Base-by-base conservation (phyloP, 1,140 invertebrate species). In the Hermetia illucens region DNA sequence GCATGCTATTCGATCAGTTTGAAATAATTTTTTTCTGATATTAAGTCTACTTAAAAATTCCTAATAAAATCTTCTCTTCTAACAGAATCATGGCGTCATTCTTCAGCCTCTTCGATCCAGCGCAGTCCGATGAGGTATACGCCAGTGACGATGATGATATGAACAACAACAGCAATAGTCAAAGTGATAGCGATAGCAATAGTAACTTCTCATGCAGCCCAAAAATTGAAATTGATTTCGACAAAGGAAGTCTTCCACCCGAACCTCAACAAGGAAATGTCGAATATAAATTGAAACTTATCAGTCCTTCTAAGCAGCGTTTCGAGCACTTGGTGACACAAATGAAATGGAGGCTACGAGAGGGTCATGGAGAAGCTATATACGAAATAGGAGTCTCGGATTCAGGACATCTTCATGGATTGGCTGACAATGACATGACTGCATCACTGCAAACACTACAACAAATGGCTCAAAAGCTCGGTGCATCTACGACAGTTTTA, bases 321-420 rank as follows among this genome's bases (percentile, higher is more conserved):
- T 89, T 92, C 55, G 82, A 91, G 61, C 84, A 89, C 61, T 62
- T 92, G 20, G 85, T 91, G 1, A 90, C 87, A 0, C 87, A 92
- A 75, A 75, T 91, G 70, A 89, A 90, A 66, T 91, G 87, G 87
- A 68, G 86, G 10, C 65, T 90, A 6, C 69, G 81, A 1, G 86
- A 89, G 51, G 87, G 87, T 10, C 79, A 85, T 38, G 93, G 93
- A 5, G 87, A 92, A 61, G 91, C 91, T 1, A 88, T 97, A 45
- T 98, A 98, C 66, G 88, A 94, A 66, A 87, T 96, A 34, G 91
- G 92, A 1, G 92, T 97, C 0, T 84, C 90, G 41, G 93, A 97
- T 62, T 89, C 82, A 61, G 93, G 93, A 1, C 69, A 77, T 19
- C 60, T 95, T 43, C 72, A 81, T 9, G 91, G 92, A 6, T 66